Base-by-base conservation (phyloP, 2,797 vertebrate genomes). In the Poeciliopsis turneri region DNA sequence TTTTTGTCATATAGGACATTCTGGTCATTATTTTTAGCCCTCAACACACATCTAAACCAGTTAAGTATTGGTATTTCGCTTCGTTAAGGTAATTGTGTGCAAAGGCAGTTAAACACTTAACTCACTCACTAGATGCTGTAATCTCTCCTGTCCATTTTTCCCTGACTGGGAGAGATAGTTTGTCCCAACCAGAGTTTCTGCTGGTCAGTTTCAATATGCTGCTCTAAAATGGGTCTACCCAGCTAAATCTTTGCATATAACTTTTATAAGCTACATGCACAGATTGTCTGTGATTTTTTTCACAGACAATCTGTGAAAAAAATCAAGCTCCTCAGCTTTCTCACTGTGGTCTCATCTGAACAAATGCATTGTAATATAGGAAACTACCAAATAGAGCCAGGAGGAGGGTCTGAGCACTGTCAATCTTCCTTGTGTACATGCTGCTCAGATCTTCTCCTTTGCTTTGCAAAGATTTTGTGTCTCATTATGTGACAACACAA, bases 51-150 rank as follows among this genome's bases (percentile, higher is more conserved):
- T 25, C 9, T 20, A 66, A 39, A 66, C 7, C 18, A 68, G 9
- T 20, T 20, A 64, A 36, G 59, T 66, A 41, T 64, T 33, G n/a
- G 77, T 70, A 78, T 90, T 84, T 83, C 1, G 2, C 30, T 18
- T 33, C 16, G 12, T 41, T 68, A 25, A 23, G 23, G 1, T 39
- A 68, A 68, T 68, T 20, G 36, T 10, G 11, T 39, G 20, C 10
- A 39, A 5, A 68, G 10, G 20, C 36, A 41, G 64, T 41, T 41
- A 13, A 23, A 68, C 10, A 39, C 7, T 66, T 36, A 36, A 36
- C 30, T 64, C 15, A 20, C 33, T 66, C 3, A 41, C 33, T 1
- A 11, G 3, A 41, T 66, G 36, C 18, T 39, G 33, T 20, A 5
- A 39, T 66, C 36, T 39, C 33, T 36, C 16, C 16, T 23, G 61